These are phyloP conservation scores for Gymnocypris eckloni DNA, from an alignment of 2,797 vertebrate species.

Conservation along the genomic window DNA sequence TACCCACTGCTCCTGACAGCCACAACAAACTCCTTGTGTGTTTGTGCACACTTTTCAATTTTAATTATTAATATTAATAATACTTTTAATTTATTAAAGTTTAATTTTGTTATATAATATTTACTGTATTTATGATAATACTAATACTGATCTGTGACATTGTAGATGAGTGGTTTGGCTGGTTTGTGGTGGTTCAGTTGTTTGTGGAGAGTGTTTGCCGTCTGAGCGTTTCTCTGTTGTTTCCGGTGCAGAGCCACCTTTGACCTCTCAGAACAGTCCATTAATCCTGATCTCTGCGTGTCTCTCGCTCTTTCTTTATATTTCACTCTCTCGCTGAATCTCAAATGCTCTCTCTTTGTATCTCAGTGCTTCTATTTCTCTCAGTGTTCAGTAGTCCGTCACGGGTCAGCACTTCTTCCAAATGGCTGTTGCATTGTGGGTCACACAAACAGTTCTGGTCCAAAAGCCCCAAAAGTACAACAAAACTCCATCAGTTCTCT, in stretches of 20 bases:
- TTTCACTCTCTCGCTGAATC: neutral
- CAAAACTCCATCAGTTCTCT: conserved; percentile 2
- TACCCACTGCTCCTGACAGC: too few relatives aligned
- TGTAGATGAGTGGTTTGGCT: neutral
- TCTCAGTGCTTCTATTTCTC: conserved; percentile 3
- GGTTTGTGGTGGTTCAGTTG: neutral
- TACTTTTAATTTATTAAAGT: neutral
- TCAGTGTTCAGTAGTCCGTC: conserved; percentile 8
- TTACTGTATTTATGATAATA: neutral
- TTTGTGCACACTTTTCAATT: too few relatives aligned
- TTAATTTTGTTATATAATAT: neutral
- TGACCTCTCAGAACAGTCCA: conserved; percentile 39
- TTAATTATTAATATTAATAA: too few relatives aligned
- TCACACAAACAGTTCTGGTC: conserved; percentile 32
- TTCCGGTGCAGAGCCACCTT: conserved; percentile 7
- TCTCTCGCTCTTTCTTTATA: conserved; percentile 5
- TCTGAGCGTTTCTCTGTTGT: neutral
- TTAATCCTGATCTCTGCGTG: conserved; percentile 37
- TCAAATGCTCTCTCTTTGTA: conserved; percentile 29
- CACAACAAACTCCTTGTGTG: too few relatives aligned
- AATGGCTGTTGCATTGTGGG: conserved; percentile 31
- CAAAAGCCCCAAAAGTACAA: conserved; percentile 3
- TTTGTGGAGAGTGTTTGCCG: neutral
- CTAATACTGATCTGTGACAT: neutral
- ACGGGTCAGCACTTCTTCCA: neutral